Percentiles rank a stretch among this genome's conserved stretches.
Conservation (phyloP, 2,888 invertebrate genomes). For the Chaitophorus viminalis region DNA sequence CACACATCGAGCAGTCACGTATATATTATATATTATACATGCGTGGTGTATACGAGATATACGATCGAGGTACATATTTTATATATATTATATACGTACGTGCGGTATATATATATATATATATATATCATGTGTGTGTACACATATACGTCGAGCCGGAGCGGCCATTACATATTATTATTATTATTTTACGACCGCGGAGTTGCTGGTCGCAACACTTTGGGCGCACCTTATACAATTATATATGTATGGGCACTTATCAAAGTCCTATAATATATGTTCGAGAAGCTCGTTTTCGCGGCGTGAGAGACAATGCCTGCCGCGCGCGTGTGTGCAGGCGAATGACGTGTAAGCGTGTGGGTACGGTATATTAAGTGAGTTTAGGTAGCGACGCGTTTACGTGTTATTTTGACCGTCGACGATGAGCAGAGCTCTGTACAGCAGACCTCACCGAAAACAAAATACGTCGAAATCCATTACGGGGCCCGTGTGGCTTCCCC, state of each 20-base stretch:
- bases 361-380: too few relatives aligned
- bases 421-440: not conserved
- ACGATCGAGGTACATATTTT: too few relatives aligned
- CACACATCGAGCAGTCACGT: not conserved
- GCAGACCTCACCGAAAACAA: constrained; percentile 21
- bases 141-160: too few relatives aligned
- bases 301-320: not conserved
- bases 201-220: not conserved
- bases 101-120: too few relatives aligned
- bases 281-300: not conserved
- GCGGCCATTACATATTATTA: constrained; percentile 10
- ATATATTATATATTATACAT: not conserved
- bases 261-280: constrained; percentile 45
- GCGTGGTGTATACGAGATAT: not conserved
- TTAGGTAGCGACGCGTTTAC: not conserved
- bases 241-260: not conserved
- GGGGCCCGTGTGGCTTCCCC: constrained; percentile 32
- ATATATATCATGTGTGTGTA: too few relatives aligned
- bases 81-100: too few relatives aligned
- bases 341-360: too few relatives aligned
- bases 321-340: too few relatives aligned
- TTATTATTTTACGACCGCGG: constrained; percentile 25
- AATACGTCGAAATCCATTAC: constrained; percentile 51
- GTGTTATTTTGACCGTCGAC: constrained; percentile 25
- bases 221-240: not conserved